Conservation (phyloP, 2,113 vertebrate species). For the Crotalus helleri region DNA sequence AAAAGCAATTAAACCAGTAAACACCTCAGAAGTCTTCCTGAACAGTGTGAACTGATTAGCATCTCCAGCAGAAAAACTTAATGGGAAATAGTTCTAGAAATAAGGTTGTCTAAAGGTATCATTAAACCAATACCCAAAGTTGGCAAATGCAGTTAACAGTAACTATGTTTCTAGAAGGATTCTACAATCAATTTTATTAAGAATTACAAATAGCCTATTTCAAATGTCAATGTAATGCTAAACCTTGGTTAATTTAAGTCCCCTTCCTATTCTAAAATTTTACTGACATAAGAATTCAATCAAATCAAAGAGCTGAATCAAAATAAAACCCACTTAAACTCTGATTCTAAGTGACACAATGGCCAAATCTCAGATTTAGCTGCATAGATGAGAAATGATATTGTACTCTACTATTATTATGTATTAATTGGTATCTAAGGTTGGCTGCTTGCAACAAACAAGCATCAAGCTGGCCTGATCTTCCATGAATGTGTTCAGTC, state of each 20-base stretch:
- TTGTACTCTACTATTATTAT: background rate
- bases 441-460: background rate
- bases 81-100: background rate
- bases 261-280: background rate
- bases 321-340: background rate
- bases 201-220: background rate
- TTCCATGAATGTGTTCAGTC: background rate
- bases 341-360: background rate
- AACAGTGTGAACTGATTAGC: background rate
- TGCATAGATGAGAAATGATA: background rate
- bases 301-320: background rate
- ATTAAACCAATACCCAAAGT: background rate
- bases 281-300: background rate
- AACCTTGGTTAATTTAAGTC: background rate
- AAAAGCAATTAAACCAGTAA: background rate
- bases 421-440: background rate
- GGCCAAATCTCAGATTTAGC: background rate
- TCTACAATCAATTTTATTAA: background rate
- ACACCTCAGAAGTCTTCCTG: background rate
- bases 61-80: background rate
- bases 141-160: background rate
- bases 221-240: background rate
- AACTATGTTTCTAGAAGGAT: background rate
- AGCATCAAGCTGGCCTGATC: background rate
- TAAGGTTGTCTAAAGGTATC: background rate